Conservation (phyloP, 2,797 vertebrate genomes). For the Mormyrus proboscirostris region DNA sequence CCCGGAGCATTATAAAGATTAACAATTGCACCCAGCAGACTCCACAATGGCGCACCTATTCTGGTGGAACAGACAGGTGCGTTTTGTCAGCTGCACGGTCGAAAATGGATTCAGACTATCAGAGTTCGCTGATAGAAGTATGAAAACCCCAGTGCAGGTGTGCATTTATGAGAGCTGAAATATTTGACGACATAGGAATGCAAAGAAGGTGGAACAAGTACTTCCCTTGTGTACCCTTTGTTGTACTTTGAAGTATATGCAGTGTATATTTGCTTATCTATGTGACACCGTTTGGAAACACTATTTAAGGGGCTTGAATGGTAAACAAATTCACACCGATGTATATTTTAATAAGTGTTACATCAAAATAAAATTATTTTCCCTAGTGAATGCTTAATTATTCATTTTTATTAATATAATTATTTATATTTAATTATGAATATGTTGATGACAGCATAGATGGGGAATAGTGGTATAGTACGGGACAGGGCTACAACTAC, state of each 20-base stretch:
- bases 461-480: neutral
- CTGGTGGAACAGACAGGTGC: neutral
- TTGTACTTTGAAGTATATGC: neutral
- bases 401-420: neutral
- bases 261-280: conserved; percentile 2
- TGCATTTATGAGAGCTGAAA: neutral
- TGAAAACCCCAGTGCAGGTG: neutral
- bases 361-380: conserved; percentile 12
- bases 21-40: neutral
- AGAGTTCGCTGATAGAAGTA: neutral
- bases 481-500: neutral
- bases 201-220: neutral
- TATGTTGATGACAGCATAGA: neutral
- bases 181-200: neutral
- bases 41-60: neutral
- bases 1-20: neutral
- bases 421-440: neutral
- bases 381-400: neutral
- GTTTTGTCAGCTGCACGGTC: neutral
- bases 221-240: neutral
- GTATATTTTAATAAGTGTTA: neutral
- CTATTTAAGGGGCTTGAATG: neutral
- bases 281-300: neutral
- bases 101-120: neutral
- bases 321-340: neutral